Evolutionary conservation across 2,113 vertebrate species (phyloP).

Genomic region (Corythaeola cristata): DNA sequence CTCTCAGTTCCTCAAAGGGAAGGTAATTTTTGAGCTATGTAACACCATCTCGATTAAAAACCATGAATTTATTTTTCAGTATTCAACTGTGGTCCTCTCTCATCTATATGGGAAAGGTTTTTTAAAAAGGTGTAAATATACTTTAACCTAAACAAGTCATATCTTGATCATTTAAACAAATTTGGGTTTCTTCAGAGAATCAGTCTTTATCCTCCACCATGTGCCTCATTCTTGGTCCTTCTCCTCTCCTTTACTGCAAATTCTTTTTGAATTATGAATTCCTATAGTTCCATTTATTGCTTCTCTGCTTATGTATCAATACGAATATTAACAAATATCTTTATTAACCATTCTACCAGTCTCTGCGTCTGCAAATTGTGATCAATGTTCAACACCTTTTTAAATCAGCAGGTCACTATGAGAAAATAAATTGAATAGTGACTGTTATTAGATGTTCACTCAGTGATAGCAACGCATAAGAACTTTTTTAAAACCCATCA

Average conservation of each 20-base stretch:
- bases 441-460: not conserved
- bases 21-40: not conserved
- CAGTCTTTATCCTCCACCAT: not conserved
- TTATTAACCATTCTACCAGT: not conserved
- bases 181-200: not conserved
- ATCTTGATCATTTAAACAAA: not conserved
- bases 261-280: not conserved
- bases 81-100: not conserved
- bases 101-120: not conserved
- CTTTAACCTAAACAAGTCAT: not conserved
- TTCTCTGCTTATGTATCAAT: not conserved
- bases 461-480: not conserved
- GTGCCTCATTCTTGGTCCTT: not conserved
- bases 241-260: not conserved
- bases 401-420: not conserved
- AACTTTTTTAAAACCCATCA: not conserved
- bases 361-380: not conserved
- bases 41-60: not conserved
- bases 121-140: not conserved
- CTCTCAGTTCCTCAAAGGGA: not conserved
- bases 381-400: not conserved
- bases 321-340: not conserved
- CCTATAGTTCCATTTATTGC: not conserved
- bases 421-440: not conserved
- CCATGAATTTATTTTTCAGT: not conserved